Evolutionary conservation across 2,113 vertebrate genomes (phyloP).

Genomic region (Penelope pileata): DNA sequence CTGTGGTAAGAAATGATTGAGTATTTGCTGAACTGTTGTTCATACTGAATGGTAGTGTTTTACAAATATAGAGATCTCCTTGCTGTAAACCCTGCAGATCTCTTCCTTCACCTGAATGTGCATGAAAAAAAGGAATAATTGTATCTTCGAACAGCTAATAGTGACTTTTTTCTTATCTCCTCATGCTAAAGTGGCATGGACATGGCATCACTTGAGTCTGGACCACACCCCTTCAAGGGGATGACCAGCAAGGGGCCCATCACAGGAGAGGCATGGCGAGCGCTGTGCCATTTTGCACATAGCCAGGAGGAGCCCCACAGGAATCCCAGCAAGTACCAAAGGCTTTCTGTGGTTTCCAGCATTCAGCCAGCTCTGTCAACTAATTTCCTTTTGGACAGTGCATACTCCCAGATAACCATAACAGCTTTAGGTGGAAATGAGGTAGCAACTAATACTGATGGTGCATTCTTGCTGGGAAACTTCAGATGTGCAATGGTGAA

Average conservation of each 20-base stretch:
- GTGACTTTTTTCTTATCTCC: neutral
- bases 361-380: neutral
- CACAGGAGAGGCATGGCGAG: rapidly evolving
- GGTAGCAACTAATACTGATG: neutral
- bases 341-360: neutral
- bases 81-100: neutral
- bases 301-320: rapidly evolving
- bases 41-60: neutral
- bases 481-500: neutral
- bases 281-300: rapidly evolving
- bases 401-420: neutral
- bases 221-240: neutral
- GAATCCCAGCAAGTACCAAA: neutral
- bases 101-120: neutral
- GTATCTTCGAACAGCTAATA: neutral
- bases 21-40: neutral
- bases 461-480: neutral
- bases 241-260: neutral
- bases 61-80: neutral
- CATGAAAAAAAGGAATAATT: neutral
- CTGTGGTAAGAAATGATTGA: neutral
- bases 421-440: rapidly evolving
- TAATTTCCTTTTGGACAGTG: neutral
- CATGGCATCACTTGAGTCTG: neutral
- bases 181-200: neutral